These are phyloP conservation scores for Polypedilum vanderplanki DNA, from an alignment of 1,140 invertebrate species.

Conservation along the genomic window DNA sequence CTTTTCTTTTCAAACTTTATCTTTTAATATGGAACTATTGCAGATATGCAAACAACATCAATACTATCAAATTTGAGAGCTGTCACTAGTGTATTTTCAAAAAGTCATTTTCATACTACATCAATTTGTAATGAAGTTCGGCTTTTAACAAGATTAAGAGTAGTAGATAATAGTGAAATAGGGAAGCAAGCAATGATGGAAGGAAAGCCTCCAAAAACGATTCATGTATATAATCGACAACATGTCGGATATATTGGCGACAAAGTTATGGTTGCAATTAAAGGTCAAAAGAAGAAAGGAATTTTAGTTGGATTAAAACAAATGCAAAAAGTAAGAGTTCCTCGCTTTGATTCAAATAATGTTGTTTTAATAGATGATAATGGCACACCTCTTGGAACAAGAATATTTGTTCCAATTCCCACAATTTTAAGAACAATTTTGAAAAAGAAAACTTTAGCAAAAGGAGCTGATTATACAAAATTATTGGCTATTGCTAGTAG, in stretches of 20 bases:
- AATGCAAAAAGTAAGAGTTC: constrained; percentile 72
- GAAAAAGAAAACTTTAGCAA: constrained; percentile 71
- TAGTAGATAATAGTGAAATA: constrained; percentile 93
- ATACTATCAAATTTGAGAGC: not conserved
- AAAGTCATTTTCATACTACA: constrained; percentile 50
- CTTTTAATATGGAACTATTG: not conserved
- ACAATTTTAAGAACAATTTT: constrained; percentile 80
- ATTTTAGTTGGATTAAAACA: constrained; percentile 90
- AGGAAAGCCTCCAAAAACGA: constrained; percentile 83
- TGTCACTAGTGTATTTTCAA: not conserved
- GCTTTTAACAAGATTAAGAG: constrained; percentile 69
- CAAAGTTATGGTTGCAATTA: constrained; percentile 89
- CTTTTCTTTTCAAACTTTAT: too few relatives aligned
- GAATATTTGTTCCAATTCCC: constrained; percentile 92
- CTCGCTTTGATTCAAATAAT: constrained; percentile 95
- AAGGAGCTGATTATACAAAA: constrained; percentile 92
- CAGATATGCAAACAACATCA: not conserved
- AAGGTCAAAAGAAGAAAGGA: constrained; percentile 93
- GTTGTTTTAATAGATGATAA: constrained; percentile 92
- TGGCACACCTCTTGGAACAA: constrained; percentile 85
- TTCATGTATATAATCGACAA: constrained; percentile 82
- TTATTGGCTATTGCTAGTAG: constrained; percentile 84
- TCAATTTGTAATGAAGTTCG: constrained; percentile 54
- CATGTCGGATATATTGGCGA: constrained; percentile 61
- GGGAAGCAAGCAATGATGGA: constrained; percentile 89